Evolutionary conservation across 2,888 invertebrate genomes (phyloP), one percentile per base, ranked within the genome.

Genomic region (Aspidiotus rigidus): DNA sequence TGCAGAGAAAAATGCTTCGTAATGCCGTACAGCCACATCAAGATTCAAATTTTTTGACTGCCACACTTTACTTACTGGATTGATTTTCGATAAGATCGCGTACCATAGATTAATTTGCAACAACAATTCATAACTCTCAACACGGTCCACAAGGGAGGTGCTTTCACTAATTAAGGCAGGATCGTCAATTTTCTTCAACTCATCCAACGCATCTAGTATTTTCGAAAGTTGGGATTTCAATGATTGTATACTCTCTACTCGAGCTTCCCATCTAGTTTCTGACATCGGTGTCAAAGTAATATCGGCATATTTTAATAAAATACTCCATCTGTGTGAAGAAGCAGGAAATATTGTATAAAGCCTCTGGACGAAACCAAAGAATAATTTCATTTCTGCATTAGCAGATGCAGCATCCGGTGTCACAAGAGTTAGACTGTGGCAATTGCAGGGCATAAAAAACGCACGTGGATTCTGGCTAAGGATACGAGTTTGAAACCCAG

Each of bases 271-370:
- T 28, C 67, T 42, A 16, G 54, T 61, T 28, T 62, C 61, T 28
- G 13, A 39, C n/a, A 44, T 15, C n/a, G 15, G 53, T 62, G 60
- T 62, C n/a, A 53, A 53, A 13, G 64, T 64, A 10, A 11, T 44
- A 44, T 11, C 9, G 9, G 11, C 49, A 44, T 44, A 11, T 44
- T 44, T 44, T 11, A 44, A 44, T 44, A 44, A 44, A 44, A 44
- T 44, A 44, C 11, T 44, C 49, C 49, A 44, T 44, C 49, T 44
- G 49, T 55, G 53, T 17, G 63, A 17, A 15, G 63, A 63, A 15
- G 10, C 44, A 13, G 63, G 17, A 63, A 49, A 40, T 62, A 62
- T 62, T 16, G n/a, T 62, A 16, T 62, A 62, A 42, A 62, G 40
- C 44, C 49, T n/a, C 16, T 62, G 41, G n/a, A 40, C 49, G 16